Conservation (phyloP, 2,888 invertebrate genomes). For the Morpho deidamia region DNA sequence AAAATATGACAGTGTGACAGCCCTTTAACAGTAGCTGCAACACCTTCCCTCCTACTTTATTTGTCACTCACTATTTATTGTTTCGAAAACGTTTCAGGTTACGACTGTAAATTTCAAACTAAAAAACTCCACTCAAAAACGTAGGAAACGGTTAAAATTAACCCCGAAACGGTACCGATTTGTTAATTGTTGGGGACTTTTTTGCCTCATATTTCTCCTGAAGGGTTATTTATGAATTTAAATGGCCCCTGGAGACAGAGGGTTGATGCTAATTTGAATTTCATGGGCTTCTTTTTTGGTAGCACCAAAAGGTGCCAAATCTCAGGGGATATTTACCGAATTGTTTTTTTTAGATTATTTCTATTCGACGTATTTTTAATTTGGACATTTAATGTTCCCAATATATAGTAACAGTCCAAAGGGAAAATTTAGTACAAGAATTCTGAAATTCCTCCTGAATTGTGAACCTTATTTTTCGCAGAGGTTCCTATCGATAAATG, state of each 20-base stretch:
- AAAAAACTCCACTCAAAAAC: constrained; percentile 38
- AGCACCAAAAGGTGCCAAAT: constrained; percentile 42
- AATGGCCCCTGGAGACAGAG: constrained; percentile 62
- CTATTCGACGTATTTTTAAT: too few relatives aligned
- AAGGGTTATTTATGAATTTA: constrained; percentile 71
- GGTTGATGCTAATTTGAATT: constrained; percentile 72
- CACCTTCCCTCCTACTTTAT: constrained; percentile 32
- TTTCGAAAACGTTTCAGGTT: constrained; percentile 54
- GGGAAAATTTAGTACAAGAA: too few relatives aligned
- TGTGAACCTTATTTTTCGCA: too few relatives aligned
- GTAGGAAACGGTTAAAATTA: constrained; percentile 66
- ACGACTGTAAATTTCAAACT: constrained; percentile 45
- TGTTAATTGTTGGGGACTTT: constrained; percentile 73
- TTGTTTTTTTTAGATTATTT: constrained; percentile 28
- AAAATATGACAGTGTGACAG: constrained; percentile 18
- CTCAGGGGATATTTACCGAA: constrained; percentile 38
- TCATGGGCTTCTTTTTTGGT: constrained; percentile 69
- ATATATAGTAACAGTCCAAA: too few relatives aligned
- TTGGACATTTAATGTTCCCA: too few relatives aligned
- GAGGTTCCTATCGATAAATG: too few relatives aligned
- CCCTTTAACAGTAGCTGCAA: constrained; percentile 13
- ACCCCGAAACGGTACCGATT: constrained; percentile 66
- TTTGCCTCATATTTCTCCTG: constrained; percentile 47
- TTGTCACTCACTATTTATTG: constrained; percentile 64
- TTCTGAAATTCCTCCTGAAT: too few relatives aligned